Percentiles rank a stretch among this genome's conserved stretches.
These are phyloP conservation scores for Montipora cactus DNA, from an alignment of 64 coral and sea anemone species.

Conservation along the genomic window DNA sequence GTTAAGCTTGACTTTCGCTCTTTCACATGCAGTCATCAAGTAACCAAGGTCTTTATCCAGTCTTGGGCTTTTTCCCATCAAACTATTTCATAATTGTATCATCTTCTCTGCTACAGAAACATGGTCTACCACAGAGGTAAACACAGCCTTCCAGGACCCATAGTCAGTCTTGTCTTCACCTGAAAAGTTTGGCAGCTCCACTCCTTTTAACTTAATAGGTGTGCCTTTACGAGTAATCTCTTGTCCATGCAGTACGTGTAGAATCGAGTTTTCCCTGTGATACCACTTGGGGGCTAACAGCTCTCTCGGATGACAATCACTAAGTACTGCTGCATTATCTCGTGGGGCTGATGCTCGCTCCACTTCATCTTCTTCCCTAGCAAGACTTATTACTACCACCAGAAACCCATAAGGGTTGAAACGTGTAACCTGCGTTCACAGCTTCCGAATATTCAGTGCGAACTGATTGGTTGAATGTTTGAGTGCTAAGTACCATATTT, in stretches of 20 bases:
- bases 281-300: too few species aligned
- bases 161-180: constrained; percentile 71
- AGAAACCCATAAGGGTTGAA: too few species aligned
- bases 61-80: constrained; percentile 27
- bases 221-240: neutral
- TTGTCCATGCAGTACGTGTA: neutral
- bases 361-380: constrained; percentile 9
- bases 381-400: neutral
- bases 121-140: constrained; percentile 47
- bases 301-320: neutral
- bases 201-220: constrained; percentile 66
- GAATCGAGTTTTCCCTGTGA: neutral
- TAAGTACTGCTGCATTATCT: neutral
- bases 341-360: neutral
- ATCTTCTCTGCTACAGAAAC: constrained; percentile 66
- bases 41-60: constrained; percentile 58
- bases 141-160: constrained; percentile 61
- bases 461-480: too few species aligned
- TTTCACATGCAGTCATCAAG: constrained; percentile 58
- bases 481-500: too few species aligned
- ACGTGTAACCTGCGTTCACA: too few species aligned
- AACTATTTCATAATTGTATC: constrained; percentile 42
- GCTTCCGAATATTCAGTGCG: too few species aligned
- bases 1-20: constrained; percentile 45
- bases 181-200: constrained; percentile 61